Percentiles rank a stretch among this genome's conserved stretches.
Conservation (phyloP, 2,113 vertebrate species). For the Triplophysa tibetana region DNA sequence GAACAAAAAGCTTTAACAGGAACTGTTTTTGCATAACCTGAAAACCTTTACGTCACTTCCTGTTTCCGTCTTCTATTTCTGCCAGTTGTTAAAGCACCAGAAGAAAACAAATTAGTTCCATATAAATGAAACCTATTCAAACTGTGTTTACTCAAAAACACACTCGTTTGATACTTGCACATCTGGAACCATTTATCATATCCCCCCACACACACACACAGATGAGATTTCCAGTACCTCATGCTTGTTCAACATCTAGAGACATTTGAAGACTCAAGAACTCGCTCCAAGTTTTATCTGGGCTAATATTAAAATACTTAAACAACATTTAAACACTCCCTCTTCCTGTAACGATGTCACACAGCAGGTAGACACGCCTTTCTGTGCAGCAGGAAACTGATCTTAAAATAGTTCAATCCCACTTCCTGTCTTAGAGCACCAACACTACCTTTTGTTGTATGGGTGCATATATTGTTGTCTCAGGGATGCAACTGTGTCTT, state of each 20-base stretch:
- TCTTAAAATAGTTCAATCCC: slow-evolving; percentile 10
- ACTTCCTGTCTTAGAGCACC: slow-evolving; percentile 24
- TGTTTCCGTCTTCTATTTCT: slow-evolving; percentile 22
- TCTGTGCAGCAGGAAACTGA: slow-evolving; percentile 25
- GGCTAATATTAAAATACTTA: not conserved
- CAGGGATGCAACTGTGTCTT: not conserved
- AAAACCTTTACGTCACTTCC: slow-evolving; percentile 32
- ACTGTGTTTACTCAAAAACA: not conserved
- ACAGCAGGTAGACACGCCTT: slow-evolving; percentile 3
- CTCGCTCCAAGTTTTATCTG: not conserved
- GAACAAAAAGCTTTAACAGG: slow-evolving; percentile 32
- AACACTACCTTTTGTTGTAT: not conserved
- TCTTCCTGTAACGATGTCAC: not conserved
- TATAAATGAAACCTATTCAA: not conserved
- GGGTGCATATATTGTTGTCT: not conserved
- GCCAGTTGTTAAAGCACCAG: not conserved
- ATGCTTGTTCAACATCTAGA: not conserved
- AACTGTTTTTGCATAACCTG: slow-evolving; percentile 11
- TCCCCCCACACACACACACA: not conserved
- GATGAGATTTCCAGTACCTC: slow-evolving; percentile 10
- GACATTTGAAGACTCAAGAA: not conserved
- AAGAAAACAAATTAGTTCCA: not conserved
- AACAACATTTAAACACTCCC: not conserved
- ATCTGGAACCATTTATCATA: slow-evolving; percentile 10
- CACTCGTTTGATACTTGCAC: not conserved